These are phyloP conservation scores for Chesias legatella DNA, from an alignment of 2,888 invertebrate species.

Conservation along the genomic window DNA sequence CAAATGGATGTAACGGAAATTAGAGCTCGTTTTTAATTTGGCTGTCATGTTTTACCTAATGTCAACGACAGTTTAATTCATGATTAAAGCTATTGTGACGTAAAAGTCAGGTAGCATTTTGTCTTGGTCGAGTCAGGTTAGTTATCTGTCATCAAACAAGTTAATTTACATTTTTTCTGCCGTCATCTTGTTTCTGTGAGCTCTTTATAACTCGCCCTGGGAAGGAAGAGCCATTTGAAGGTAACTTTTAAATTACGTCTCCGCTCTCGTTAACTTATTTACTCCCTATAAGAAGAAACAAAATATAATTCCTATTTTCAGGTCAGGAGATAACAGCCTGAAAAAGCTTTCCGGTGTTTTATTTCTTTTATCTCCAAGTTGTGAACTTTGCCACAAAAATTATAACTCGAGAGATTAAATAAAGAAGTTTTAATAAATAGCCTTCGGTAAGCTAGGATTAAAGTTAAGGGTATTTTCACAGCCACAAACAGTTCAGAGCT, in stretches of 20 bases:
- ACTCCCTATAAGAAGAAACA: constrained; percentile 73
- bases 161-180: constrained; percentile 43
- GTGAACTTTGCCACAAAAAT: constrained; percentile 73
- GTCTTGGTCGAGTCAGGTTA: no score
- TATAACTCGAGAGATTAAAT: constrained; percentile 76
- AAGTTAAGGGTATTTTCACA: constrained; percentile 30
- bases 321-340: constrained; percentile 75
- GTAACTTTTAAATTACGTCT: constrained; percentile 74
- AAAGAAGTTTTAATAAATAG: constrained; percentile 76
- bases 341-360: constrained; percentile 80
- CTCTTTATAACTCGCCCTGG: constrained; percentile 49
- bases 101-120: constrained; percentile 26
- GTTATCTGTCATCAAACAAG: constrained; percentile 42
- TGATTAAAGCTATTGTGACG: constrained; percentile 46
- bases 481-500: no score
- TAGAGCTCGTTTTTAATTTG: constrained; percentile 75
- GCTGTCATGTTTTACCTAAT: constrained; percentile 64
- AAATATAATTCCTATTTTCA: constrained; percentile 78
- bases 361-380: constrained; percentile 75
- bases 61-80: constrained; percentile 52
- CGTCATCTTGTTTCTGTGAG: constrained; percentile 48
- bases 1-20: constrained; percentile 73
- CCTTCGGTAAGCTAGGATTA: constrained; percentile 62
- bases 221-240: constrained; percentile 53
- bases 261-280: constrained; percentile 71